Conservation (phyloP, 2,113 vertebrate genomes). For the Murina feae region DNA sequence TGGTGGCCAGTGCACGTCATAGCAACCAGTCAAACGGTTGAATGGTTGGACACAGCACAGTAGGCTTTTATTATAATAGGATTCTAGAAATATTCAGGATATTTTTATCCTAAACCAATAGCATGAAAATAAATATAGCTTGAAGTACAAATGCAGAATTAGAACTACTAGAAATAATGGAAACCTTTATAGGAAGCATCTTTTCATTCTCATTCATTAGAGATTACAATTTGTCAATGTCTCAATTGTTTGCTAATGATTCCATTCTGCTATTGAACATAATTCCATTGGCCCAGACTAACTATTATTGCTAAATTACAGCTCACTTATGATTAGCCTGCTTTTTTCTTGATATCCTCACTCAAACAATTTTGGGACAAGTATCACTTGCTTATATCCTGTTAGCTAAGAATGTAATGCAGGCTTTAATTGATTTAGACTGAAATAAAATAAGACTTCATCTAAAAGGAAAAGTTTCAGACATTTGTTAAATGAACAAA, state of each 20-base stretch:
- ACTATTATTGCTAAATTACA: background rate
- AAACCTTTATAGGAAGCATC: background rate
- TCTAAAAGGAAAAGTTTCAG: background rate
- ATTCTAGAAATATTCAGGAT: background rate
- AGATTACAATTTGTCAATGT: background rate
- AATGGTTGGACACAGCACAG: no score
- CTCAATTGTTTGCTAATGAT: background rate
- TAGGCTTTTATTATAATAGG: no score
- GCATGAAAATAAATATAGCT: background rate
- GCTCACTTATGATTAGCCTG: background rate
- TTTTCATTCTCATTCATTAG: conserved; percentile 23
- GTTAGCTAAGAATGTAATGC: background rate
- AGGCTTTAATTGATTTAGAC: background rate
- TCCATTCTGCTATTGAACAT: background rate
- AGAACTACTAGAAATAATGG: background rate
- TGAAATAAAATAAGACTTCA: conserved; percentile 34
- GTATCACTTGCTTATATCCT: background rate
- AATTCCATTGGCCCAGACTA: background rate
- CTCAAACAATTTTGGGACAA: background rate
- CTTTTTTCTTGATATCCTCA: conserved; percentile 10
- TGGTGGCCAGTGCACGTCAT: no score
- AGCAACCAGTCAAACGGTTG: no score
- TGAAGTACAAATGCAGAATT: background rate
- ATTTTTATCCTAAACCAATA: background rate
- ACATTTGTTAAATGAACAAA: background rate